Percentiles rank a stretch among this genome's conserved stretches.
Evolutionary conservation across 1,140 invertebrate genomes (phyloP).

Genomic region (Caenorhabditis tropicalis): DNA sequence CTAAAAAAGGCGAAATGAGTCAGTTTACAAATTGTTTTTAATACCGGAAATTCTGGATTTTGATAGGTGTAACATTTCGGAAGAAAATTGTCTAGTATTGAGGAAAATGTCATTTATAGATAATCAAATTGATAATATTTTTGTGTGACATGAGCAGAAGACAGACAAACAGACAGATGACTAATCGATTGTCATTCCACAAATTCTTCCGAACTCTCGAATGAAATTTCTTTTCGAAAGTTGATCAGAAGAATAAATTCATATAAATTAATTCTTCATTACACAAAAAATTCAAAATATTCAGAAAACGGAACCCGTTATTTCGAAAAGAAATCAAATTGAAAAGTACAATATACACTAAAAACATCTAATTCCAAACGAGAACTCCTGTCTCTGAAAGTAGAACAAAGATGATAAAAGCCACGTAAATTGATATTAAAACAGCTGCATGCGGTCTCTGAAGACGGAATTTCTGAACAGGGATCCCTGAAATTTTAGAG

Average conservation of each 20-base stretch:
- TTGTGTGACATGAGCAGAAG: too few relatives aligned
- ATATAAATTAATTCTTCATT: too few relatives aligned
- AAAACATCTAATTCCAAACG: conserved; percentile 45
- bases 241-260: too few relatives aligned
- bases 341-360: neutral
- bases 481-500: conserved; percentile 71
- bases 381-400: conserved; percentile 68
- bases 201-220: too few relatives aligned
- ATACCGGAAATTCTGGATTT: neutral
- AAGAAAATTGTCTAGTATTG: too few relatives aligned
- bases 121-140: too few relatives aligned
- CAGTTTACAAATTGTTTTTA: neutral
- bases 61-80: neutral
- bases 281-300: neutral
- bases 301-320: neutral
- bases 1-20: neutral
- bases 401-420: conserved; percentile 73
- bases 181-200: too few relatives aligned
- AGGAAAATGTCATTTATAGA: too few relatives aligned
- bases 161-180: too few relatives aligned
- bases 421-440: conserved; percentile 73
- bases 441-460: conserved; percentile 72
- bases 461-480: conserved; percentile 72
- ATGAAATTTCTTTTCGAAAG: too few relatives aligned
- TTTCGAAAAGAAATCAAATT: neutral